Base-by-base conservation (phyloP, 2,113 vertebrate genomes). In the Patagioenas fasciata region DNA sequence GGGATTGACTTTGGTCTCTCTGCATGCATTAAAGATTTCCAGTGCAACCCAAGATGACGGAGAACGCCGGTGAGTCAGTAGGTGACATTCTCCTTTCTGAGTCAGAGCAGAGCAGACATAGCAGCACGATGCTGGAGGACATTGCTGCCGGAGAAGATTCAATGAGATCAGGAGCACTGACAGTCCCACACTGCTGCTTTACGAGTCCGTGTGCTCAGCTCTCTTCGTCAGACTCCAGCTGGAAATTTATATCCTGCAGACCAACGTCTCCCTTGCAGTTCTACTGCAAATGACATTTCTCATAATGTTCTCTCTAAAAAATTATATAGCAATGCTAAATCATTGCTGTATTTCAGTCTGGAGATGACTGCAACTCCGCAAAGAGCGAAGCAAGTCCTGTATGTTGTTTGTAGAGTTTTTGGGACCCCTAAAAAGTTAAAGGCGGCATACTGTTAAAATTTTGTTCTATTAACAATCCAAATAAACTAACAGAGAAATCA, bases 11-110 rank as follows among this genome's bases (percentile, higher is more conserved):
- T 44, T 38, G 34, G 21, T 80, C 32, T 74, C 78, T 53, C 50
- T 1, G 4, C 31, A 48, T 19, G 57, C 56, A 36, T 61, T 81
- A 90, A 91, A 96, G 88, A 72, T 61, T 89, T 91, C 75, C 69
- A 62, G 73, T 58, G 83, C 88, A 95, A 74, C 28, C 44, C 69
- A 81, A 32, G 61, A 80, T 47, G 53, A 75, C 15, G 9, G 36
- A 80, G 61, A 51, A 86, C 65, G 64, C n/a, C 1, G 0, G 1
- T 93, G 95, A 94, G 83, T 93, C 95, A 88, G 77, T 60, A 79
- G 69, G 65, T 87, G 80, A 79, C 72, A 72, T 72, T 88, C 66
- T 89, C 25, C 57, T 91, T 92, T 92, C 91, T 93, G 82, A 96
- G 80, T 95, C 95, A 93, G 82, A 93, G 66, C 40, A 26, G 79